phyloP scores from a whole-genome alignment of 37 sponge, comb jelly and placozoan species.

The Agelas oroides region DNA sequence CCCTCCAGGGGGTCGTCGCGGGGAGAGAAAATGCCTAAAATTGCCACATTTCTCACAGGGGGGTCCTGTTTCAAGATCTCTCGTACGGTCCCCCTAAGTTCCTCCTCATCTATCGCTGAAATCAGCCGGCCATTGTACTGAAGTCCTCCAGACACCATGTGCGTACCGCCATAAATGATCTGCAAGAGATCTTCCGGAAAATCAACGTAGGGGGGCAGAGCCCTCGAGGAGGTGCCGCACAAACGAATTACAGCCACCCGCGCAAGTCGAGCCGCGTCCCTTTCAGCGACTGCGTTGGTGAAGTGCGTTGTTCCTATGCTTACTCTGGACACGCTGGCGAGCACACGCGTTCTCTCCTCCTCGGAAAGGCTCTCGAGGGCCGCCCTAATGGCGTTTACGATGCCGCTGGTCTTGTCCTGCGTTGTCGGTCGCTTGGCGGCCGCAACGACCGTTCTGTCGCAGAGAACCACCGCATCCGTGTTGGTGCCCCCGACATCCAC shows the following conservation, averaged over 20 bases:
- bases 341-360: not conserved
- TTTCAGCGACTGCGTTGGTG: constrained; percentile 78
- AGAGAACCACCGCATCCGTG: constrained; percentile 80
- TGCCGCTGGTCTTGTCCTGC: constrained; percentile 61
- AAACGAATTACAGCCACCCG: constrained; percentile 77
- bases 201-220: constrained; percentile 83
- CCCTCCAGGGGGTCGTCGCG: constrained; percentile 17
- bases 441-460: constrained; percentile 45
- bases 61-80: constrained; percentile 31
- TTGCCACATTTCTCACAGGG: constrained; percentile 66
- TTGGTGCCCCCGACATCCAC: constrained; percentile 94
- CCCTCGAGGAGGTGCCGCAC: constrained; percentile 68
- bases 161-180: constrained; percentile 9
- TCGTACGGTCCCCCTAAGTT: constrained; percentile 21
- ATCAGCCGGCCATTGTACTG: constrained; percentile 60
- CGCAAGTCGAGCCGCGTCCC: constrained; percentile 42
- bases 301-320: constrained; percentile 92
- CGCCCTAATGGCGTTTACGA: constrained; percentile 50
- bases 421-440: constrained; percentile 64
- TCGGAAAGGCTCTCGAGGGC: constrained; percentile 27
- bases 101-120: constrained; percentile 32
- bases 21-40: constrained; percentile 84
- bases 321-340: constrained; percentile 38
- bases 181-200: constrained; percentile 67
- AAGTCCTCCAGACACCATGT: constrained; percentile 75